phyloP scores from a whole-genome alignment of 2,113 vertebrate species.

The Syngnathus typhle region DNA sequence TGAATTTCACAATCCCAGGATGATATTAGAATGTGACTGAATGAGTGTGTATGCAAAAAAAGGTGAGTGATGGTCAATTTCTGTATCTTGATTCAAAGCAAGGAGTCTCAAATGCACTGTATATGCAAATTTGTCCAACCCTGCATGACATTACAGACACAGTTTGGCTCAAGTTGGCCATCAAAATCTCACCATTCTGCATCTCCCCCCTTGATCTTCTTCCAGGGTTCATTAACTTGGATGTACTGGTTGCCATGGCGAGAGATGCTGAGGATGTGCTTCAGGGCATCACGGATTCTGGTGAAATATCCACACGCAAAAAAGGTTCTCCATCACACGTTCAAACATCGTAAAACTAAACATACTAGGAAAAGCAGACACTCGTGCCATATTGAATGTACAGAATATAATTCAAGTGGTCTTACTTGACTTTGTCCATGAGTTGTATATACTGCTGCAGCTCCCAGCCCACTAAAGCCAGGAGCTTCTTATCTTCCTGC shows the following conservation, averaged over 20 bases:
- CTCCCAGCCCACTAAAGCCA: conserved; percentile 82
- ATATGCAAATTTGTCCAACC: neutral
- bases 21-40: neutral
- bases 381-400: neutral
- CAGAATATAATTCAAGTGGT: neutral
- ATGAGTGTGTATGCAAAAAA: neutral
- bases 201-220: conserved; percentile 82
- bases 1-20: neutral
- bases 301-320: conserved; percentile 37
- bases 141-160: neutral
- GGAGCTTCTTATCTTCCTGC: conserved; percentile 77
- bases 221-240: conserved; percentile 94
- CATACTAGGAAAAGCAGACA: neutral
- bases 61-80: neutral
- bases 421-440: conserved; percentile 87
- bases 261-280: conserved; percentile 87
- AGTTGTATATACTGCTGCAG: conserved; percentile 84
- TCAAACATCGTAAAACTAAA: neutral
- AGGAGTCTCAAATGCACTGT: neutral
- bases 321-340: neutral
- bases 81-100: neutral
- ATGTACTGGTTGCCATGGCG: conserved; percentile 96
- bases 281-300: conserved; percentile 88
- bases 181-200: conserved; percentile 71
- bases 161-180: neutral